Evolutionary conservation across 1,140 invertebrate genomes (phyloP).

Genomic region (Eumaeus atala): DNA sequence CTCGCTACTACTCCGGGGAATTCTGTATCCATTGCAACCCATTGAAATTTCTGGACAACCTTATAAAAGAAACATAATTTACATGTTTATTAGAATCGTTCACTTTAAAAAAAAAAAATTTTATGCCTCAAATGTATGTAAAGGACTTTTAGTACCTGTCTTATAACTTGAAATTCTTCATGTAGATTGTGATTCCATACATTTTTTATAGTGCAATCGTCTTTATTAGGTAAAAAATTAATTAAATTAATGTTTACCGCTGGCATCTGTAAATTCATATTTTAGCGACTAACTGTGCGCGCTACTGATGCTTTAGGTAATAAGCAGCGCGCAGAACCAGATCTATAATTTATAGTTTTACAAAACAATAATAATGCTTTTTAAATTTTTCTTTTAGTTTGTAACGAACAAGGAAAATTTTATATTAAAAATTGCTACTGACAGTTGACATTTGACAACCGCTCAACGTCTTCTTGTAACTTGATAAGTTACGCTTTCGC

Average conservation of each 20-base stretch:
- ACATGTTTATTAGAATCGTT: conserved; percentile 3
- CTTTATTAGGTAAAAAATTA: conserved; percentile 76
- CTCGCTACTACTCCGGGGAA: conserved; percentile 98
- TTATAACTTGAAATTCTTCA: conserved; percentile 95
- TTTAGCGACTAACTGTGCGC: conserved; percentile 1
- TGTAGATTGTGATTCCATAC: conserved; percentile 98
- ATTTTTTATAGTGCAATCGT: conserved; percentile 95
- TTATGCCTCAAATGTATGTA: not conserved
- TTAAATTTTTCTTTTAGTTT: too few relatives aligned
- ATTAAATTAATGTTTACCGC: conserved; percentile 58
- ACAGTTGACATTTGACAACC: too few relatives aligned
- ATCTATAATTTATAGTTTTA: too few relatives aligned
- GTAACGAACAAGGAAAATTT: too few relatives aligned
- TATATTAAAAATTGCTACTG: too few relatives aligned
- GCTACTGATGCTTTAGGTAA: too few relatives aligned
- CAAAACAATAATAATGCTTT: too few relatives aligned
- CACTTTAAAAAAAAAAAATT: conserved; percentile 4
- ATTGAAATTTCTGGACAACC: conserved; percentile 95
- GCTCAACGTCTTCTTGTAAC: too few relatives aligned
- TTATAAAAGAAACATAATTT: conserved; percentile 28
- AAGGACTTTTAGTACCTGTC: conserved; percentile 77
- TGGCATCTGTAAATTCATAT: conserved; percentile 54
- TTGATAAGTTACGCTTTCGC: too few relatives aligned
- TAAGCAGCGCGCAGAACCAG: too few relatives aligned
- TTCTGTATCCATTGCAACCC: conserved; percentile 99